Evolutionary conservation across 1,140 invertebrate genomes (phyloP).

Genomic region (Listronotus bonariensis): DNA sequence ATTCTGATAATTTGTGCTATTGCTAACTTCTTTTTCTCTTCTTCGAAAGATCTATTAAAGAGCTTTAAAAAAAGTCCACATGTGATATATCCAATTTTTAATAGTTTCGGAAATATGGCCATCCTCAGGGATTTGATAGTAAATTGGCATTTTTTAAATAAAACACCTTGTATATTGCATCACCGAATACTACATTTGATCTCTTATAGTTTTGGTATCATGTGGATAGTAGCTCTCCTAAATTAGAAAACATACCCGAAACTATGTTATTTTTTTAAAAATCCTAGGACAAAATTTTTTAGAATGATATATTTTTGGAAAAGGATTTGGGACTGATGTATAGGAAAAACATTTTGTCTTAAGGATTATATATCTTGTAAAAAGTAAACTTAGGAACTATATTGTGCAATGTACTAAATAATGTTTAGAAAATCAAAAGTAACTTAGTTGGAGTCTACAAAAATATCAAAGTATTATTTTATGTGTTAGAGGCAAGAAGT

Average conservation of each 20-base stretch:
- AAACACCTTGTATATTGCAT: no score
- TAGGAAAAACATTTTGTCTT: constrained; percentile 27
- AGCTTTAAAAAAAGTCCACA: no score
- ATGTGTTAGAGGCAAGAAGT: constrained; percentile 1
- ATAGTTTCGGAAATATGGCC: no score
- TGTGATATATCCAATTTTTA: no score
- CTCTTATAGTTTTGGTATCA: no score
- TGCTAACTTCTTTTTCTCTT: no score
- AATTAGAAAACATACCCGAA: neutral
- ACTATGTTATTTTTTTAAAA: constrained; percentile 7
- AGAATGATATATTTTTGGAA: constrained; percentile 24
- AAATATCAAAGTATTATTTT: constrained; percentile 9
- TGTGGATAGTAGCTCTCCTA: neutral
- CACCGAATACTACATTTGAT: no score
- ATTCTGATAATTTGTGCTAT: no score
- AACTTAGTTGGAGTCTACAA: constrained; percentile 13
- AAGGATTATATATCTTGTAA: constrained; percentile 12
- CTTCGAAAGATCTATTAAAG: no score
- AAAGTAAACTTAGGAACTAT: constrained; percentile 1
- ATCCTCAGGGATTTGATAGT: no score
- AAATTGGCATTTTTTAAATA: no score
- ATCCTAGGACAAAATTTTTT: constrained; percentile 25
- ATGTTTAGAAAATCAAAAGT: constrained; percentile 32
- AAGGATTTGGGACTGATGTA: constrained; percentile 8
- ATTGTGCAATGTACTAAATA: constrained; percentile 45